These are phyloP conservation scores for Acanthosepion lycidas DNA, from an alignment of 2,888 invertebrate species.

Conservation along the genomic window DNA sequence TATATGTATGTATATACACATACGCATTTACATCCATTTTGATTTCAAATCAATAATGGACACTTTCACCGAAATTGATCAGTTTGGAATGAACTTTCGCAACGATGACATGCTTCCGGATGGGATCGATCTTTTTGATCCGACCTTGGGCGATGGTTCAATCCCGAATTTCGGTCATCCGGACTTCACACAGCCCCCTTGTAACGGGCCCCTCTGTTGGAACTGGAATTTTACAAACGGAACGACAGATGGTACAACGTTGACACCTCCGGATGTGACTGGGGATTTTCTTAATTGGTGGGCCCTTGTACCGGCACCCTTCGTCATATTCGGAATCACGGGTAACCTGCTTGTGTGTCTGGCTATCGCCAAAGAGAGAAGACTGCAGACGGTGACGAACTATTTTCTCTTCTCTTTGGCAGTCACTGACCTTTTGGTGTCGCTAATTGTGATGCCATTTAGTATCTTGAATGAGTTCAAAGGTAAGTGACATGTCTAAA, in stretches of 20 bases:
- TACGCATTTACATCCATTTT: neutral
- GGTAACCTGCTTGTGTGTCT: constrained; percentile 95
- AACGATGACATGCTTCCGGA: neutral
- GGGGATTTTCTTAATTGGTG: constrained; percentile 56
- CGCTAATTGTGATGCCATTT: constrained; percentile 95
- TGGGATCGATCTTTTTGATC: neutral
- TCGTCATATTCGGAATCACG: constrained; percentile 67
- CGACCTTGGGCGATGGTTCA: neutral
- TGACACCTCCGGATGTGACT: neutral
- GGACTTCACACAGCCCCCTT: neutral
- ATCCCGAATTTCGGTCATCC: constrained; percentile 23
- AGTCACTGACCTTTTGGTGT: constrained; percentile 93
- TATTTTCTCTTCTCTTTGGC: constrained; percentile 94
- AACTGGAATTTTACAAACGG: constrained; percentile 23
- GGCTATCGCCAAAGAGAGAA: constrained; percentile 90
- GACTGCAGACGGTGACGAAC: constrained; percentile 95
- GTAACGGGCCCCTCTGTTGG: neutral
- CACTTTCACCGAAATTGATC: neutral
- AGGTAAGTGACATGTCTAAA: constrained; percentile 80
- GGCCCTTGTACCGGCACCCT: constrained; percentile 63
- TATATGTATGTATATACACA: no score
- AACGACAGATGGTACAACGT: neutral
- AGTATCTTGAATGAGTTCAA: constrained; percentile 94
- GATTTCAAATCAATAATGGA: constrained; percentile 34
- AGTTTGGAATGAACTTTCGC: neutral